Base-by-base conservation (phyloP, 2,797 vertebrate species). In the Phrynocephalus forsythii region DNA sequence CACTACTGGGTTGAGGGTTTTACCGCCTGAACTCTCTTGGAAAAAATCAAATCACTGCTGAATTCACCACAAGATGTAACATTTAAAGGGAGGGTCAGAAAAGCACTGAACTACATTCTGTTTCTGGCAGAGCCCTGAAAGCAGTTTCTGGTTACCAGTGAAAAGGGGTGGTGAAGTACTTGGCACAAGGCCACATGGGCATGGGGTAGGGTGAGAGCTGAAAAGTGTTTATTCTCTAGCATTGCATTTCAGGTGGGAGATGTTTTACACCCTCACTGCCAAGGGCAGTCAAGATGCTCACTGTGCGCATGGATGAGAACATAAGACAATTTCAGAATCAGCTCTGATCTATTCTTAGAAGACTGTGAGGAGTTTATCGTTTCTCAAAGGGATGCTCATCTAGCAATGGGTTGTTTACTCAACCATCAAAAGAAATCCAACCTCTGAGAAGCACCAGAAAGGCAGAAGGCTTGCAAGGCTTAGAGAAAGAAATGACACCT, bases 31-130 rank as follows among this genome's bases (percentile, higher is more conserved):
- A 56, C 60, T 10, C 33, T 4, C 26, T 68, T 48, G 48, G 50
- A 24, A 78, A 44, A 24, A 56, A 76, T 38, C 24, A 81, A 44
- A 26, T 68, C 69, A 66, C 33, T 76, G 30, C 44, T 44, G 83
- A 26, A 3, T 6, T 16, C 60, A 11, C 13, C 52, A 26, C 44
- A 26, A 22, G 3, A 20, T n/a, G 44, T 11, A 3, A 20, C 38
- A 26, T 16, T 3, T 26, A 16, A 15, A 71, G 26, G 10, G 67
- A n/a, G 38, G 38, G 71, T 18, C 33, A 26, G 48, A 66, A 83
- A 87, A 87, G 16, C 81, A 68, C 6, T 75, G 56, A 81, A 10
- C 26, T 85, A 80, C n/a, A 81, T 24, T 76, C 48, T 52, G 33
- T 13, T 80, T 52, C 44, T 30, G 50, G 13, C 20, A 79, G 76